phyloP scores from a whole-genome alignment of 1,140 invertebrate genomes.

The Kradibia gibbosae region DNA sequence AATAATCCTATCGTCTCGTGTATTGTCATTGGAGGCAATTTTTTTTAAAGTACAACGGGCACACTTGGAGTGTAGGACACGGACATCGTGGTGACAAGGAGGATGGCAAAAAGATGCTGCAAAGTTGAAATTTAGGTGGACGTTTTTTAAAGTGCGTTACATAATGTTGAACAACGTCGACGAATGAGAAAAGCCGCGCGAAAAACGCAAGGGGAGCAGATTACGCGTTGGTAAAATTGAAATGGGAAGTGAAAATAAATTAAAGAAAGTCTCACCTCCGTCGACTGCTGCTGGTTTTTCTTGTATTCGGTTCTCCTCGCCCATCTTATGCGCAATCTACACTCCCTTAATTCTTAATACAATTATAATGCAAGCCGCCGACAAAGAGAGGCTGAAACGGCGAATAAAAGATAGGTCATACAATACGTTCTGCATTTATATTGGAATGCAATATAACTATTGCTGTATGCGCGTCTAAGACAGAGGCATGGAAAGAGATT shows the following conservation, averaged over 20 bases:
- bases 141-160: conserved; percentile 11
- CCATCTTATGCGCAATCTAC: neutral
- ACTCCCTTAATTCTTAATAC: neutral
- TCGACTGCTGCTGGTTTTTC: conserved; percentile 56
- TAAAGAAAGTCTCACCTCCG: conserved; percentile 58
- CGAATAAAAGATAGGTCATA: neutral
- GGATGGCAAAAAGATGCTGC: neutral
- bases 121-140: neutral
- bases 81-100: neutral
- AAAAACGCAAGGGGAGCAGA: conserved; percentile 3
- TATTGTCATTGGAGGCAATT: neutral
- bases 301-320: conserved; percentile 49
- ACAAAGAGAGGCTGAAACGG: conserved; percentile 21
- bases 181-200: conserved; percentile 35
- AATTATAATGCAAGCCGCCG: neutral
- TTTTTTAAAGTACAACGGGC: neutral
- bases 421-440: conserved; percentile 12
- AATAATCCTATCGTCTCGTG: neutral
- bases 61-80: neutral
- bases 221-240: conserved; percentile 3
- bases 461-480: neutral
- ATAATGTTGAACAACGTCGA: conserved; percentile 15
- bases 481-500: too few relatives aligned
- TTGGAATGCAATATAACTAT: neutral
- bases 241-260: conserved; percentile 33